A percentile compares a stretch with the other conserved stretches of the same genome.
Evolutionary conservation across 2,797 vertebrate genomes (phyloP).

Genomic region (Rhincodon typus): DNA sequence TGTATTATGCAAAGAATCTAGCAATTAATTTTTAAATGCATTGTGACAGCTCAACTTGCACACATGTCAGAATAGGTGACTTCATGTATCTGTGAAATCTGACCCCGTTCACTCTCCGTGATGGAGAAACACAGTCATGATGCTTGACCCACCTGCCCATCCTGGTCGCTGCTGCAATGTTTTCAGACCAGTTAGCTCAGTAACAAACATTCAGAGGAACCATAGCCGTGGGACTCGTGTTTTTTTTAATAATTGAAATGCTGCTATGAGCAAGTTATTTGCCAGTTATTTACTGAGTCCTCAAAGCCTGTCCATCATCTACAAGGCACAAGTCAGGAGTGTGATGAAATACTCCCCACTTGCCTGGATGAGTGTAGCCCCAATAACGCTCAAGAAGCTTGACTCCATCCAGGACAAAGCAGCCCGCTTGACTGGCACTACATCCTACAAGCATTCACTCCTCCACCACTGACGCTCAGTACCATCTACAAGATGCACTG

Average conservation of each 20-base stretch:
- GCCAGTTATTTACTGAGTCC: no score
- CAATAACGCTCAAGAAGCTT: no score
- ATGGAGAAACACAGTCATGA: not conserved
- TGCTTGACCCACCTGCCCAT: fast-evolving
- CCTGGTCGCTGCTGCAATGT: not conserved
- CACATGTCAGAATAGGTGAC: not conserved
- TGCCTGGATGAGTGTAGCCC: no score
- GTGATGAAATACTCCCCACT: no score
- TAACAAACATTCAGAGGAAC: not conserved
- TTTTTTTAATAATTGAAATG: not conserved
- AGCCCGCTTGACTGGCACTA: no score
- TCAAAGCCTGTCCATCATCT: no score
- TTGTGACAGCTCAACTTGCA: not conserved
- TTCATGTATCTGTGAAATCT: not conserved
- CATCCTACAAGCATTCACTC: no score
- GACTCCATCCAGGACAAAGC: no score
- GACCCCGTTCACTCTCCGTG: not conserved
- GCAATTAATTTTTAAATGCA: not conserved
- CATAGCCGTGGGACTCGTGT: no score
- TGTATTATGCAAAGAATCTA: not conserved
- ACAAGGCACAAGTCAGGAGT: no score
- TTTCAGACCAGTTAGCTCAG: not conserved
- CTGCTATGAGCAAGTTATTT: not conserved
- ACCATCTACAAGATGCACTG: no score
- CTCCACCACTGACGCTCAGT: no score